Percentiles rank a stretch among this genome's conserved stretches.
Conservation (phyloP, 2,113 vertebrate species). For the Apodemus sylvaticus region DNA sequence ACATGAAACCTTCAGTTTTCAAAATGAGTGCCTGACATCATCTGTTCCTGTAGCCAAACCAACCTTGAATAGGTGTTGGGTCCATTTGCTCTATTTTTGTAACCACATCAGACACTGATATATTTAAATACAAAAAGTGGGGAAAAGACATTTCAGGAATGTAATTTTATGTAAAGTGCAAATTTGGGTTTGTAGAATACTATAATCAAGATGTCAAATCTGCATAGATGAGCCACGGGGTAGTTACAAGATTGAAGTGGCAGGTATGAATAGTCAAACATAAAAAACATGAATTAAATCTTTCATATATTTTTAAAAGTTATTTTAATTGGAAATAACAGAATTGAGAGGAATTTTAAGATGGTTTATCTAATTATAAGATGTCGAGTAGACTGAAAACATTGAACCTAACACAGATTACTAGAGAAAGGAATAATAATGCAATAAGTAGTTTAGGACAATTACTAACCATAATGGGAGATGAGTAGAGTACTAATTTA, state of each 20-base stretch:
- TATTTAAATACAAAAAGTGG: background rate
- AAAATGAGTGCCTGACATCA: background rate
- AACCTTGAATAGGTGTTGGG: background rate
- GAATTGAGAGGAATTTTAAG: background rate
- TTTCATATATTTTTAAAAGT: background rate
- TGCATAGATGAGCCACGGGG: background rate
- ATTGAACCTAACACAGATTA: background rate
- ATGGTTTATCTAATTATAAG: background rate
- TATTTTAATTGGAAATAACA: constrained; percentile 7
- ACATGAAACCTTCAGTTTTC: background rate
- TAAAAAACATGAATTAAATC: background rate
- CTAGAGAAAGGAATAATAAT: background rate
- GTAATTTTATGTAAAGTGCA: background rate
- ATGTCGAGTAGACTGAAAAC: background rate
- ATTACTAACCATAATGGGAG: background rate
- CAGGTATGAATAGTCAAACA: background rate
- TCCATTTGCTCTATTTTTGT: constrained; percentile 15
- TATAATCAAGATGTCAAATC: background rate
- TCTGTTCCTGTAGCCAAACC: background rate
- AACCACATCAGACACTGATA: background rate
- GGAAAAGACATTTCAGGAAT: background rate
- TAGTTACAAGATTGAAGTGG: background rate
- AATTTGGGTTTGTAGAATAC: background rate
- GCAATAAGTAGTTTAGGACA: background rate
- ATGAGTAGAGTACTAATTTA: background rate